Base-by-base conservation (phyloP, 2,888 invertebrate species). In the Serripes groenlandicus region DNA sequence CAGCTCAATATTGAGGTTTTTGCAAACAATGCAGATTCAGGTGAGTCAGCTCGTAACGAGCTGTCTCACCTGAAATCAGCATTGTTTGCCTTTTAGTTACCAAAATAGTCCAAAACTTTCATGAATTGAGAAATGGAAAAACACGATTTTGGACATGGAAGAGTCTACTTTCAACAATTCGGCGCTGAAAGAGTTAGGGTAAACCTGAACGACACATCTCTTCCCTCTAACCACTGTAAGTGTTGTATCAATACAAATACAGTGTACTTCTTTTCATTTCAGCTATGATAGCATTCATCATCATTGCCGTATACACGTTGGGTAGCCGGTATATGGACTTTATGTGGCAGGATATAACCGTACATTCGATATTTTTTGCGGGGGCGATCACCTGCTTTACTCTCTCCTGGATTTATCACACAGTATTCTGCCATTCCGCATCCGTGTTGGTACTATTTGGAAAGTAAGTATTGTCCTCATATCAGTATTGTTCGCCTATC, bases 381-480 rank as follows among this genome's bases (percentile, higher is more conserved):
- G 99, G 99, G 88, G 99, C 99, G 89, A 99, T 99, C 81, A 96
- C 98, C 74, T 99, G 99, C 95, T 96, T 99, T 78, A 99, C 99
- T 72, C 97, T 98, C 95, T 99, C 99, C 15, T 98, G 98, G 95
- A 97, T 98, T 91, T 99, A 99, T 95, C 99, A 99, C 95, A 99
- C 99, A 54, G 96, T 99, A 81, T 98, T 98, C 95, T 99, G 99
- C 95, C 99, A 99, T 95, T 99, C 99, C 42, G 98, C 98, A 95
- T 97, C 97, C 95, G 97, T 99, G 81, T 98, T 98, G 90, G 98
- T 97, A 95, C 96, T 99, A 88, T 99, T 99, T 95, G 98, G 98
- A 94, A 99, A 99, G 96, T 96, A 94, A 95, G 96, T 94, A n/a
- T 7, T 28, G 1, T 49, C 28, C 1, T 28, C 3, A 28, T 60